Conservation (phyloP, 2,797 vertebrate species). For the Fistularia tabacaria region DNA sequence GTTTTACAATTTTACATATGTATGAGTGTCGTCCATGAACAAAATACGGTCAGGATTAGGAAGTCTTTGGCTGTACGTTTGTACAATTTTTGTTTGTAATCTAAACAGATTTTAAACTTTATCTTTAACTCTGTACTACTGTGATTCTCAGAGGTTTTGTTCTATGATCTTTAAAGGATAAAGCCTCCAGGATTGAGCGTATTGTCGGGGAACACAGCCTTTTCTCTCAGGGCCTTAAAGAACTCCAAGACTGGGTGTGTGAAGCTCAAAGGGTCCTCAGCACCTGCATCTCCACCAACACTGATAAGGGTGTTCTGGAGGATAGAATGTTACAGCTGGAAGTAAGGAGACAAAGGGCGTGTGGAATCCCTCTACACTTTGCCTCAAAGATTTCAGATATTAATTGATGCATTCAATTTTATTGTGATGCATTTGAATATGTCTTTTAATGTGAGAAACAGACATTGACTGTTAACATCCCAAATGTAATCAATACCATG, state of each 20-base stretch:
- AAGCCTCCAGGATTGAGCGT: slow-evolving; percentile 88
- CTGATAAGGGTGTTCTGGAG: slow-evolving; percentile 88
- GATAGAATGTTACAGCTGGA: slow-evolving; percentile 92
- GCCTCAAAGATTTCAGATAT: no score
- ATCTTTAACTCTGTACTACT: no score
- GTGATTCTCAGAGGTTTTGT: slow-evolving; percentile 9
- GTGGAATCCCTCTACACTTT: neutral
- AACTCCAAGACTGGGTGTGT: slow-evolving; percentile 91
- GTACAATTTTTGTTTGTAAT: neutral
- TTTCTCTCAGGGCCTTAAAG: slow-evolving; percentile 86
- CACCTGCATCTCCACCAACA: slow-evolving; percentile 84
- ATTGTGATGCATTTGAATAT: no score
- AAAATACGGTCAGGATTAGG: slow-evolving; percentile 18
- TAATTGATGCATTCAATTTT: no score
- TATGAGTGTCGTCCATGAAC: slow-evolving; percentile 19
- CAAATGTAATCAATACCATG: no score
- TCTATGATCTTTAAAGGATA: slow-evolving; percentile 78
- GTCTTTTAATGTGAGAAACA: no score
- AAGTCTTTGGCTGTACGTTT: slow-evolving; percentile 36
- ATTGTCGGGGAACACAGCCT: slow-evolving; percentile 90
- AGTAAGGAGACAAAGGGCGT: slow-evolving; percentile 63
- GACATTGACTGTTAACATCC: no score
- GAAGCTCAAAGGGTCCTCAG: slow-evolving; percentile 85
- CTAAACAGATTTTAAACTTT: no score
- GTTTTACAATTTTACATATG: slow-evolving; percentile 30